Evolutionary conservation across 2,888 invertebrate genomes (phyloP).

Genomic region (Mesochorus sp.): DNA sequence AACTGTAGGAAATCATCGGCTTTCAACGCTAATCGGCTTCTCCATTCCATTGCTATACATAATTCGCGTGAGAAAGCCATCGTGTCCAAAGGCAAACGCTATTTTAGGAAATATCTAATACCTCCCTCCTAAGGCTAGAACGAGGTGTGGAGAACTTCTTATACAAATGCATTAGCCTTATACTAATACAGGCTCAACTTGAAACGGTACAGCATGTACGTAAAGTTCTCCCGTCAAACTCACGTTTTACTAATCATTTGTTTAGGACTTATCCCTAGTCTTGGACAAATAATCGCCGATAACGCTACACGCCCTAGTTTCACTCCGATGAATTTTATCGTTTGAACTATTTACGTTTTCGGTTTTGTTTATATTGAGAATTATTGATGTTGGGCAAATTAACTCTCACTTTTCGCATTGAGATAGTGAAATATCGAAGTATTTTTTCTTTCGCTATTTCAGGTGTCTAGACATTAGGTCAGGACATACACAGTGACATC

Average conservation of each 20-base stretch:
- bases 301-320: neutral
- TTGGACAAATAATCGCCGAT: neutral
- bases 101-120: neutral
- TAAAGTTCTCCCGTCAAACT: neutral
- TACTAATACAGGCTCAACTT: neutral
- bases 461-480: no score
- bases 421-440: no score
- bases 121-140: neutral
- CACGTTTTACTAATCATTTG: neutral
- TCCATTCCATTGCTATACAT: slow-evolving; percentile 2
- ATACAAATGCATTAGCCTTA: neutral
- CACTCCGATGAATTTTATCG: neutral
- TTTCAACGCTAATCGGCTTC: slow-evolving; percentile 50
- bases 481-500: no score
- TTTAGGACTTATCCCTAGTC: neutral
- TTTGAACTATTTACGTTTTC: neutral
- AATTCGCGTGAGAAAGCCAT: slow-evolving; percentile 60
- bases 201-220: neutral
- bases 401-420: no score
- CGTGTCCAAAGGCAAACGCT: slow-evolving; percentile 13
- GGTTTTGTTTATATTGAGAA: no score
- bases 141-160: neutral
- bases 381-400: no score
- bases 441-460: no score
- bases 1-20: slow-evolving; percentile 44